phyloP scores from a whole-genome alignment of 1,140 invertebrate genomes.

The Caenorhabditis brenneri region DNA sequence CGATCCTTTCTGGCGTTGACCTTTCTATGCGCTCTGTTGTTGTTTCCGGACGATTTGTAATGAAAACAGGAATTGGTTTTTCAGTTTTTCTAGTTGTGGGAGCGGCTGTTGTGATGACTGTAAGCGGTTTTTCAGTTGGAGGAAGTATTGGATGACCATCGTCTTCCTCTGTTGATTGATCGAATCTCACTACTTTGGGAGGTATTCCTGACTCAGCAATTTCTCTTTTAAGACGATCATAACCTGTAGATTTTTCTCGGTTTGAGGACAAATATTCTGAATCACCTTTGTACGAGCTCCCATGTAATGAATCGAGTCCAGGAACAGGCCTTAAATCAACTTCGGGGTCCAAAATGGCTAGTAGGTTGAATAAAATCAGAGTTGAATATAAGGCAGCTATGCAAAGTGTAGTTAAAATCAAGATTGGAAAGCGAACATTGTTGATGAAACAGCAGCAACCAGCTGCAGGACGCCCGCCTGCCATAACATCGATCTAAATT shows the following conservation, averaged over 20 bases:
- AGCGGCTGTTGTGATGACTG: constrained; percentile 9
- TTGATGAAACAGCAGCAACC: constrained; percentile 54
- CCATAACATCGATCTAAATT: neutral
- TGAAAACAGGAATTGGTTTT: neutral
- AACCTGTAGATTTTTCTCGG: neutral
- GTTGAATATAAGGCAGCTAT: constrained; percentile 49
- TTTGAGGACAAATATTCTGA: neutral
- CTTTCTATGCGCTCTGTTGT: neutral
- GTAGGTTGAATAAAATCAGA: constrained; percentile 49
- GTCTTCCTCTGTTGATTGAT: constrained; percentile 5
- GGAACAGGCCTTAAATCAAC: constrained; percentile 28
- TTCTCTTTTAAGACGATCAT: neutral
- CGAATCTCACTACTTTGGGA: constrained; percentile 11
- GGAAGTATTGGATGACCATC: constrained; percentile 51
- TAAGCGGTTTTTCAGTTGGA: neutral
- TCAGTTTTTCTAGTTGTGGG: constrained; percentile 17
- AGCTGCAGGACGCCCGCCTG: constrained; percentile 6
- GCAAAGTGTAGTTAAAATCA: constrained; percentile 20
- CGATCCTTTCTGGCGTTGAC: neutral
- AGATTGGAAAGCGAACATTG: constrained; percentile 41
- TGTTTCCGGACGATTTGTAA: constrained; percentile 3
- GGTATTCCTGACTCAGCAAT: neutral
- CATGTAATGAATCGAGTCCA: constrained; percentile 46
- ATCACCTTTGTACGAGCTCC: constrained; percentile 41
- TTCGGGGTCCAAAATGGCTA: constrained; percentile 44